Evolutionary conservation across 2,888 invertebrate species (phyloP), one percentile per base, ranked within the genome.

Genomic region (Eilema caniola): DNA sequence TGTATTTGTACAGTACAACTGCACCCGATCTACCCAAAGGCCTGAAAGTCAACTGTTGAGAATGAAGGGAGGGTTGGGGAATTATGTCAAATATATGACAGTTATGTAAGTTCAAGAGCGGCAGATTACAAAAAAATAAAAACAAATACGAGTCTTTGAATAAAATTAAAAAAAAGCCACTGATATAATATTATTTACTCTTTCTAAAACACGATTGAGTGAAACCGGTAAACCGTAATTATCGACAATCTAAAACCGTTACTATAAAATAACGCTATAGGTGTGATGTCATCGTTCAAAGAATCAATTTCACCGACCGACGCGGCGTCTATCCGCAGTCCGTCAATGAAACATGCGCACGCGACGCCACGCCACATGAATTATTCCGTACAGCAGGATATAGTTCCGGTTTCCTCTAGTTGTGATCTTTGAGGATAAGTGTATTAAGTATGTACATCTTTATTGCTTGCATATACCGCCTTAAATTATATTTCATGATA

Each of bases 341-440:
- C 74, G 71, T 78, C 76, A 71, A 72, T 83, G 81, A 74, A 67
- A 61, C 67, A 41, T 82, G 86, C 86, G 84, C 85, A 85, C 84
- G 86, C 86, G 85, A 78, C 84, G 79, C 72, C 75, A 74, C 76
- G 71, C 76, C 74, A 57, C 72, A 87, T 93, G 90, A 90, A 94
- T 93, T 85, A 93, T 94, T 90, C 90, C 93, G 69, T 81, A 80
- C 79, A 85, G 86, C 92, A 90, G 94, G 94, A 94, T 90, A 93
- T 82, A 92, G 90, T 92, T 94, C 93, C 94, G 93, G 93, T 93
- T 33, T 89, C 88, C 89, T 87, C 86, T 79, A 77, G 67, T 66
- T 71, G 41, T 65, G 47, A 65, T 65, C 67, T 70, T 66, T 31
- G 47, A 53, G 63, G 7, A 59, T 68, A 53, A 23, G 57, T 31